These are phyloP conservation scores for Phylloscopus trochiloides DNA, from an alignment of 2,113 vertebrate genomes.

Conservation along the genomic window DNA sequence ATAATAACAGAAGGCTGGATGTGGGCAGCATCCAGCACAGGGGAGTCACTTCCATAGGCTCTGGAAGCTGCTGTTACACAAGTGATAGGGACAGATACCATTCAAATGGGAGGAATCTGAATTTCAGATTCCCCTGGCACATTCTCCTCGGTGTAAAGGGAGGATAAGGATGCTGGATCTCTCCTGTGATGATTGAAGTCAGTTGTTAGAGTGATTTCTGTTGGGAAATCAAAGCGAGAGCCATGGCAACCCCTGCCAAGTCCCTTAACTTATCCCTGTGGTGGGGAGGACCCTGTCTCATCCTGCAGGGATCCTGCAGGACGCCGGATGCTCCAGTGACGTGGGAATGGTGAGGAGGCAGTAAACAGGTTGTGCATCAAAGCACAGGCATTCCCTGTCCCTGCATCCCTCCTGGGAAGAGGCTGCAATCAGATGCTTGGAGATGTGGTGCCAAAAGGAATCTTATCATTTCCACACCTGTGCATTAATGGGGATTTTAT, in stretches of 20 bases:
- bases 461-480: background rate
- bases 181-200: background rate
- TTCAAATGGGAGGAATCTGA: background rate
- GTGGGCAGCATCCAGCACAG: background rate
- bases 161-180: background rate
- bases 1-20: background rate
- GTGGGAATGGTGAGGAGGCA: background rate
- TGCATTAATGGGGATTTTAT: background rate
- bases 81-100: background rate
- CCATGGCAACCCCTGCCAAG: background rate
- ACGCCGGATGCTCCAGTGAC: background rate
- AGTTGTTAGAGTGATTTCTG: background rate
- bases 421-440: background rate
- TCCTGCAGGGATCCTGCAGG: background rate
- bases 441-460: background rate
- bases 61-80: background rate
- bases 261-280: background rate
- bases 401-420: rapidly evolving
- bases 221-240: background rate
- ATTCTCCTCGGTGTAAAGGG: background rate
- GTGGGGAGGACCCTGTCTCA: background rate
- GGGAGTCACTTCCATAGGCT: background rate
- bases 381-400: background rate
- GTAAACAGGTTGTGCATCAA: background rate
- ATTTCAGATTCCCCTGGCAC: background rate